Evolutionary conservation across 2,113 vertebrate genomes (phyloP).

Genomic region (Phrynocephalus versicolor): DNA sequence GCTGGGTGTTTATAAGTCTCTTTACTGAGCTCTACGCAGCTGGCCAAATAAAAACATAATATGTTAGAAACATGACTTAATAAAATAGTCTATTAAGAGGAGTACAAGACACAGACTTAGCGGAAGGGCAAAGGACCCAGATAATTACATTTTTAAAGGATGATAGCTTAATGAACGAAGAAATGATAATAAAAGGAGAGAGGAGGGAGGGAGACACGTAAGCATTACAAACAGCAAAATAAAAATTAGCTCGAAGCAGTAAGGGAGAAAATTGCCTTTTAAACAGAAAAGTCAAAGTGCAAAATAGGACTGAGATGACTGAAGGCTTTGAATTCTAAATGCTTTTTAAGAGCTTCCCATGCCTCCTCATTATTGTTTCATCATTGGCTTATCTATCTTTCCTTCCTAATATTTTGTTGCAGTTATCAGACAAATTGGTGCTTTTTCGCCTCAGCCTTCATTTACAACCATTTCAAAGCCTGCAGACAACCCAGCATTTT

Average conservation of each 20-base stretch:
- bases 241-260: slow-evolving; percentile 38
- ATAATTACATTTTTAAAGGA: slow-evolving; percentile 31
- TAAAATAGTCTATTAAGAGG: slow-evolving; percentile 27
- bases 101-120: not conserved
- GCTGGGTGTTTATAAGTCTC: not conserved
- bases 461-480: not conserved
- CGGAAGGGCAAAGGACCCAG: not conserved
- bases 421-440: slow-evolving; percentile 4
- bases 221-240: slow-evolving; percentile 31
- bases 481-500: not conserved
- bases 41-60: not conserved
- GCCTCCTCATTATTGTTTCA: slow-evolving; percentile 13
- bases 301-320: slow-evolving; percentile 1
- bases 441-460: slow-evolving; percentile 9
- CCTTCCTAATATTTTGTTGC: slow-evolving; percentile 29
- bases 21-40: not conserved
- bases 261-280: slow-evolving; percentile 38
- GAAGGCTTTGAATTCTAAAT: slow-evolving; percentile 23
- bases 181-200: slow-evolving; percentile 22
- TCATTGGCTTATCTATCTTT: slow-evolving; percentile 23
- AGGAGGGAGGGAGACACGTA: not conserved
- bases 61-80: slow-evolving; percentile 1
- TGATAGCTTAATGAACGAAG: slow-evolving; percentile 25
- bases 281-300: slow-evolving; percentile 12
- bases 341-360: slow-evolving; percentile 23